Conservation (phyloP, 2,888 invertebrate genomes). For the Dendrolimus pini region DNA sequence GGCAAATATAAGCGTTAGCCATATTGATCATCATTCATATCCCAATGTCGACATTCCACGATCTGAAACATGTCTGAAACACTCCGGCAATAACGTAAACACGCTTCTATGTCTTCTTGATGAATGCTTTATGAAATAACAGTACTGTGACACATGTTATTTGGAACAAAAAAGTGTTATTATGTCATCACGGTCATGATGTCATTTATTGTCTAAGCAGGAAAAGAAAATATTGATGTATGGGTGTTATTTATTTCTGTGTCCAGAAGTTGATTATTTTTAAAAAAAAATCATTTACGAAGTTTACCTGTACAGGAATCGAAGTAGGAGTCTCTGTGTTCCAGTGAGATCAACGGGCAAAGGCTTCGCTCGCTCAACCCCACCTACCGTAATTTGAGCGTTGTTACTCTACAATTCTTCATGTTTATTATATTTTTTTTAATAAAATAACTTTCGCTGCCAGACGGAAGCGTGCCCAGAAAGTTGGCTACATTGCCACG, state of each 20-base stretch:
- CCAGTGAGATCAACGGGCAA: no score
- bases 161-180: constrained; percentile 13
- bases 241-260: not conserved
- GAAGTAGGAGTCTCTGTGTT: no score
- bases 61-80: constrained; percentile 36
- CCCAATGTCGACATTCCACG: constrained; percentile 56
- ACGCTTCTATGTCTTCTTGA: constrained; percentile 40
- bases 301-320: no score
- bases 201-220: not conserved
- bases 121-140: constrained; percentile 49
- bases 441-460: no score
- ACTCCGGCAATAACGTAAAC: constrained; percentile 59
- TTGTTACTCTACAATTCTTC: no score
- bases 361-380: no score
- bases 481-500: no score
- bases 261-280: not conserved
- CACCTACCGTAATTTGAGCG: no score
- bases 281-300: no score
- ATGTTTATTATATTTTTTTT: no score
- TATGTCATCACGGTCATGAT: not conserved
- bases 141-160: constrained; percentile 43
- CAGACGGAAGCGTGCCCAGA: no score
- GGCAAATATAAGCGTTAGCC: constrained; percentile 48
- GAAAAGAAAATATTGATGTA: not conserved
- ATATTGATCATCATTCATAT: constrained; percentile 61